Conservation (phyloP, 2,113 vertebrate genomes). For the Odontophorus gujanensis region DNA sequence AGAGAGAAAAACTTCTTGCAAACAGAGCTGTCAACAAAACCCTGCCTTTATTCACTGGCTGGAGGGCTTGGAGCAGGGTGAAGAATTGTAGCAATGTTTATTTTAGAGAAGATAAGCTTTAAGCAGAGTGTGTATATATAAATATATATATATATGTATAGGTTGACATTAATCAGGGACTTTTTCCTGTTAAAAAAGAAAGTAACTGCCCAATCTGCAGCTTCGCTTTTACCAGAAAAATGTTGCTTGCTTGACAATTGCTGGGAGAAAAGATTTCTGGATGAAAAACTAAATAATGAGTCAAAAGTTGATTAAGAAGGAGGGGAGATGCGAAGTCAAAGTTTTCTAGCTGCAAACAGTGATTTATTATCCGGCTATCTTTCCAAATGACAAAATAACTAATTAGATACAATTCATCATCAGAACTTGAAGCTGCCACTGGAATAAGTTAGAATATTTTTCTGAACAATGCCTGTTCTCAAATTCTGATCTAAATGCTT, state of each 20-base stretch:
- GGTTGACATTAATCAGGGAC: neutral
- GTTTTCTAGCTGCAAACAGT: conserved; percentile 32
- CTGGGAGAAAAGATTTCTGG: neutral
- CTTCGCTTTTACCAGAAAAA: conserved; percentile 29
- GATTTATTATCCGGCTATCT: conserved; percentile 46
- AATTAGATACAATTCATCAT: conserved; percentile 50
- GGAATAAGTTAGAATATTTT: conserved; percentile 7
- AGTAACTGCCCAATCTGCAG: neutral
- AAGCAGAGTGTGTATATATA: neutral
- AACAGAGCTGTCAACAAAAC: neutral
- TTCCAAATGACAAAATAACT: conserved; percentile 66
- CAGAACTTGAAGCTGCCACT: conserved; percentile 9
- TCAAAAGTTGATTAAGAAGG: conserved; percentile 49
- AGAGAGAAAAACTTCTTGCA: neutral
- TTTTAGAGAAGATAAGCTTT: conserved; percentile 23
- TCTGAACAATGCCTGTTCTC: neutral
- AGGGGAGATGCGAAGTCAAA: conserved; percentile 32
- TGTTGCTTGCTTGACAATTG: neutral
- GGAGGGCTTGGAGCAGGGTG: neutral
- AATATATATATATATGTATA: neutral
- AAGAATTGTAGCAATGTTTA: neutral
- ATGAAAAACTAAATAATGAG: conserved; percentile 20
- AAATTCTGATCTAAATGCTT: neutral
- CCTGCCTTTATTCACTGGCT: neutral
- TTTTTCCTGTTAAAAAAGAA: neutral